Percentiles rank a stretch among this genome's conserved stretches.
These are phyloP conservation scores for Neostethus bicornis DNA, from an alignment of 2,797 vertebrate species.

Conservation along the genomic window DNA sequence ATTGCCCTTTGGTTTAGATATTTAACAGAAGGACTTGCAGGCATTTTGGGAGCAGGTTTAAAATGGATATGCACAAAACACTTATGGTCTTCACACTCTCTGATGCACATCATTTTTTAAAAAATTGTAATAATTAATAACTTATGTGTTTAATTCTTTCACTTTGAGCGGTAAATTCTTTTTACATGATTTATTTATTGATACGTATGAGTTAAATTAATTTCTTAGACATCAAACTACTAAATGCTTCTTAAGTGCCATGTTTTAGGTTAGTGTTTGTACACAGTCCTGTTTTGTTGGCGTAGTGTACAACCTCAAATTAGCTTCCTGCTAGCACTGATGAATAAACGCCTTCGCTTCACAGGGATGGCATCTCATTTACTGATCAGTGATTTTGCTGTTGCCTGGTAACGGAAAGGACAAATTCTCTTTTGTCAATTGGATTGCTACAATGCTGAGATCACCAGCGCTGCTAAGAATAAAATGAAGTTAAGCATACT, in stretches of 20 bases:
- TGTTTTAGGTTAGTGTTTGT: constrained; percentile 41
- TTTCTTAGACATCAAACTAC: constrained; percentile 39
- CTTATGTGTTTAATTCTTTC: constrained; percentile 12
- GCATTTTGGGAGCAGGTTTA: constrained; percentile 77
- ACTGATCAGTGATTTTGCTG: constrained; percentile 60
- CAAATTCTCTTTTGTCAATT: constrained; percentile 75
- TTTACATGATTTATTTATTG: too few relatives aligned
- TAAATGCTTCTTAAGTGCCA: constrained; percentile 20
- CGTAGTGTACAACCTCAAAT: constrained; percentile 57
- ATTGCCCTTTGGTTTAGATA: constrained; percentile 27
- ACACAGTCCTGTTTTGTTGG: constrained; percentile 51
- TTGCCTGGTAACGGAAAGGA: constrained; percentile 67
- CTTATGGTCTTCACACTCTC: constrained; percentile 85
- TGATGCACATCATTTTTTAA: constrained; percentile 78
- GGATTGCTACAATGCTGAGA: constrained; percentile 63
- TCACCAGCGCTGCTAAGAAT: constrained; percentile 34
- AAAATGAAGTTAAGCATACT: constrained; percentile 33
- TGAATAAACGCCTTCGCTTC: constrained; percentile 65
- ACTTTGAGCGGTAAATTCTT: too few relatives aligned
- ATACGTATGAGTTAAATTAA: constrained; percentile 9
- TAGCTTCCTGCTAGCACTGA: constrained; percentile 63
- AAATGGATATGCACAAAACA: constrained; percentile 79
- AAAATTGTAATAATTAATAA: constrained; percentile 11
- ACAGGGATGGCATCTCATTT: constrained; percentile 65
- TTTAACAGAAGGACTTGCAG: constrained; percentile 83